A percentile compares a stretch with the other conserved stretches of the same genome.
phyloP scores from a whole-genome alignment of 2,888 invertebrate genomes.

The Lepidocyrtinus sp. region DNA sequence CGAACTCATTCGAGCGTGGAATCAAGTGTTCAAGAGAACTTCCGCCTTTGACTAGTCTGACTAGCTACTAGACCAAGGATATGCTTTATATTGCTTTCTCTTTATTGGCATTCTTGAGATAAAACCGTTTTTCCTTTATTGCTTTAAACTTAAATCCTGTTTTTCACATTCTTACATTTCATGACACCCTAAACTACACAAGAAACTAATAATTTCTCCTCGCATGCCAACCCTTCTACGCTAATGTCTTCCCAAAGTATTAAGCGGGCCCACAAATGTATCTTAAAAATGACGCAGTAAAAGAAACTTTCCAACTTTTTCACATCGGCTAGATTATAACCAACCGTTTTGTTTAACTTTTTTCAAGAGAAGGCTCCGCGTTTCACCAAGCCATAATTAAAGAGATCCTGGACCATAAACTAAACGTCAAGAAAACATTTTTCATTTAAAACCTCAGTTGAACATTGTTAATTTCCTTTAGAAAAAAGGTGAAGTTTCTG shows the following conservation, averaged over 20 bases:
- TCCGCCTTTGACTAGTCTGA: background rate
- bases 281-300: slow-evolving; percentile 7
- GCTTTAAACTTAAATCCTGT: slow-evolving; percentile 8
- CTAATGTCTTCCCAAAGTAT: background rate
- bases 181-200: background rate
- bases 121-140: background rate
- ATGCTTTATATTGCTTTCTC: background rate
- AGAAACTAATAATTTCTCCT: slow-evolving; percentile 4
- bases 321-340: background rate
- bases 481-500: no score
- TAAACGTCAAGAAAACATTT: no score
- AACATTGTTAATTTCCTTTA: background rate
- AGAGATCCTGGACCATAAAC: background rate
- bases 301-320: background rate
- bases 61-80: background rate
- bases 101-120: background rate
- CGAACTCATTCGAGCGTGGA: background rate
- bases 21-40: background rate
- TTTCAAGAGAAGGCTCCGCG: background rate
- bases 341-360: background rate
- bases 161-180: background rate
- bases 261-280: background rate
- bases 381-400: background rate
- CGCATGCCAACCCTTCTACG: background rate
- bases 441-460: no score